Base-by-base conservation (phyloP, 2,113 vertebrate genomes). In the Regulus satrapa region DNA sequence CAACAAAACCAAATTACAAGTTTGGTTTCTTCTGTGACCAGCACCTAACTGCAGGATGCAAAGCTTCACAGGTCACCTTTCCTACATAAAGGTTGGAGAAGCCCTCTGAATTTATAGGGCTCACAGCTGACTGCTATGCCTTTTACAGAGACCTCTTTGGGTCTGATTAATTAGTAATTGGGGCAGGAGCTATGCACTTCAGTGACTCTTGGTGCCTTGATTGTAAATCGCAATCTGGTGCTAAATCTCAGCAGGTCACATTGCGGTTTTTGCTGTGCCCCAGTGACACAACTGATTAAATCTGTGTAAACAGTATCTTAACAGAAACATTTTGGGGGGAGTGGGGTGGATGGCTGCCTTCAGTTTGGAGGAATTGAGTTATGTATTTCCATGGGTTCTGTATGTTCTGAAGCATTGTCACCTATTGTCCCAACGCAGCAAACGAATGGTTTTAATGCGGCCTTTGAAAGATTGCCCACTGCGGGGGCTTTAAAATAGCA, bases 91-190 rank as follows among this genome's bases (percentile, higher is more conserved):
- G 32, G 14, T 77, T 12, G 62, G 31, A 68, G n/a, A 85, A 89
- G 55, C 72, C 59, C 75, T 95, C 96, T 88, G 93, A 85, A 96
- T 96, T 96, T 92, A 96, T 73, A 80, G 77, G 88, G 38, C 72
- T 92, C 68, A 38, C 66, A 93, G 89, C 83, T 96, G 92, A 97
- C 68, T 85, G 59, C 34, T 26, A 20, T 80, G 88, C 72, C 88
- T 96, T 97, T 97, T 97, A 97, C 72, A 41, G 94, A 95, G 95
- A 83, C 95, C 95, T 98, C 96, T 98, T 97, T 96, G 96, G 97
- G 95, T 95, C 94, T 98, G 98, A 98, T 98, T 98, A 98, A 98
- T 98, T 97, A 98, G 97, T 97, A 97, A 97, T 90, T 96, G 97
- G 97, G 98, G 96, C 1, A 66, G 97, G 88, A 96, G 94, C 87